phyloP scores from a whole-genome alignment of 2,113 vertebrate species.

The Myotis yumanensis region DNA sequence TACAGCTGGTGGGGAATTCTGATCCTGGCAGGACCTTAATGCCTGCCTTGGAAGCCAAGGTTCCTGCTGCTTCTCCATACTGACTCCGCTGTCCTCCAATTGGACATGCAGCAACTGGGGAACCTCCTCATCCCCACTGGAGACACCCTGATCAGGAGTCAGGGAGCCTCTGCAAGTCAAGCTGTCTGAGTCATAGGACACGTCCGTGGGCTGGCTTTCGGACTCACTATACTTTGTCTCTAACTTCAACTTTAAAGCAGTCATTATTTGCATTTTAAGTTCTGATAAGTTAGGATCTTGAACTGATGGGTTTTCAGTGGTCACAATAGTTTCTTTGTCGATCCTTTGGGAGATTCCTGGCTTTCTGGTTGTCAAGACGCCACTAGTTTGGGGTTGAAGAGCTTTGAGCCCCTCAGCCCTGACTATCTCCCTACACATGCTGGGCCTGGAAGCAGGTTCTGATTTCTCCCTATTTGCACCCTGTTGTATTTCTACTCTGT shows the following conservation, averaged over 20 bases:
- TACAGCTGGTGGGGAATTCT: neutral
- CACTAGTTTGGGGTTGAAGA: neutral
- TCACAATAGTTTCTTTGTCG: neutral
- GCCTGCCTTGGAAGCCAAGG: neutral
- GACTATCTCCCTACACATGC: neutral
- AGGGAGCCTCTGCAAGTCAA: neutral
- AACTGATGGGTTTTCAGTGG: neutral
- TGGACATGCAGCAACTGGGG: neutral
- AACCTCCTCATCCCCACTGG: neutral
- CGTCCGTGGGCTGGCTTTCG: neutral
- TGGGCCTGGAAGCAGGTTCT: neutral
- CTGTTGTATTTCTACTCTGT: neutral
- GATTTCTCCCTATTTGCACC: neutral
- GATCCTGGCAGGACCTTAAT: neutral
- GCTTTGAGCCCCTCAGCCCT: neutral
- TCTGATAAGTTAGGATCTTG: neutral
- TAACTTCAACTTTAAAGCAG: neutral
- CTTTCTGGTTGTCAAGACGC: neutral
- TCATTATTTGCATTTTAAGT: neutral
- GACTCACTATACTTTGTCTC: accelerated
- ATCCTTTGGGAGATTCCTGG: neutral
- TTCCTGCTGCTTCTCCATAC: neutral
- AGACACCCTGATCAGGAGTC: neutral
- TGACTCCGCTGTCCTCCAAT: neutral
- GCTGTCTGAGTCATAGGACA: neutral